Conservation (phyloP, 1,140 invertebrate species). For the Bombus cullumanus region DNA sequence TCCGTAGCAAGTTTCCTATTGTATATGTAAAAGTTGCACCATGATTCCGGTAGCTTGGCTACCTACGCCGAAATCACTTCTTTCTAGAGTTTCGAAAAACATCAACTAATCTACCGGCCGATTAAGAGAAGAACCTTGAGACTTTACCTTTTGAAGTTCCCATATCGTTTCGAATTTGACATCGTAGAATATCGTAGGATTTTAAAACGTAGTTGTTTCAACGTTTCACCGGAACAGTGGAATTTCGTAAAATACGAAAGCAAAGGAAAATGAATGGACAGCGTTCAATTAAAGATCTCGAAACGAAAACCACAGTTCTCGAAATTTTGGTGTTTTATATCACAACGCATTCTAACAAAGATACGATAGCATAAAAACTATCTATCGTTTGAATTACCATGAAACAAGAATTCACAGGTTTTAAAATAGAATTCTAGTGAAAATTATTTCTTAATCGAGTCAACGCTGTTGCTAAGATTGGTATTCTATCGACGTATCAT, state of each 20-base stretch:
- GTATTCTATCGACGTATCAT: background rate
- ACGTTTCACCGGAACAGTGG: background rate
- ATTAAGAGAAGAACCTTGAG: background rate
- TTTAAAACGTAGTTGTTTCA: background rate
- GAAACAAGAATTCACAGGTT: background rate
- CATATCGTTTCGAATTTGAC: too few species aligned
- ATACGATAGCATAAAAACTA: background rate
- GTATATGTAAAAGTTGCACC: conserved; percentile 45
- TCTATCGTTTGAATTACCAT: background rate
- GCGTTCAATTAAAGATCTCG: background rate
- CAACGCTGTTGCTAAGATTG: background rate
- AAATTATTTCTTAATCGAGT: too few species aligned
- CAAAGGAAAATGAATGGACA: background rate
- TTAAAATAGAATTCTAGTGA: background rate
- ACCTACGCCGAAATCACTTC: background rate
- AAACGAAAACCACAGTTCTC: background rate
- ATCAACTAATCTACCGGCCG: background rate
- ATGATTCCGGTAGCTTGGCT: background rate
- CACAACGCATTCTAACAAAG: background rate
- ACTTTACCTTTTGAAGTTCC: too few species aligned
- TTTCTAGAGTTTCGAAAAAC: too few species aligned
- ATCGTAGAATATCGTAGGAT: background rate
- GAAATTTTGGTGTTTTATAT: background rate
- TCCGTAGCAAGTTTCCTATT: conserved; percentile 29
- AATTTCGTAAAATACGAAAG: background rate